Conservation (phyloP, 2,888 invertebrate genomes). For the Nymphalis polychloros region DNA sequence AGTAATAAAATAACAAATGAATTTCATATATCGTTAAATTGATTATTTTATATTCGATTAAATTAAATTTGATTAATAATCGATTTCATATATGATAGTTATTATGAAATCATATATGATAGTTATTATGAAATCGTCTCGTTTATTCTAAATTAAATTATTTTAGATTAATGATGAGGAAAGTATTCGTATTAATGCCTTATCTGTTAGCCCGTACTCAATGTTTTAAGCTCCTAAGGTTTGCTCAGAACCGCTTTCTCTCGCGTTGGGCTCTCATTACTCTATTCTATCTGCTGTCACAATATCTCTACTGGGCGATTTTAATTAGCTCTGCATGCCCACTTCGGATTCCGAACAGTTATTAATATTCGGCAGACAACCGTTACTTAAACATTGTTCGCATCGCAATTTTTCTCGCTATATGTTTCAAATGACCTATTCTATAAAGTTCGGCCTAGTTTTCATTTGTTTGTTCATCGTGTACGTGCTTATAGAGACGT, state of each 20-base stretch:
- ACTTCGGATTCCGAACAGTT: constrained; percentile 15
- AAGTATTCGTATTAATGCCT: neutral
- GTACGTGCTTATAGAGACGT: constrained; percentile 3
- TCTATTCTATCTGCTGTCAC: constrained; percentile 39
- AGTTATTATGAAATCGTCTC: neutral
- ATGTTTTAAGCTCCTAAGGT: constrained; percentile 21
- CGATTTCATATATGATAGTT: neutral
- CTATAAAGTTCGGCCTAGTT: constrained; percentile 14
- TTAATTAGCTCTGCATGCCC: constrained; percentile 39
- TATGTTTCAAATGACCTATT: constrained; percentile 26
- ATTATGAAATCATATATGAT: neutral
- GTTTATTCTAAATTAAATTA: neutral
- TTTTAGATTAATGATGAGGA: neutral
- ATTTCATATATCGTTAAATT: neutral
- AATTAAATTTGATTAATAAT: too few species aligned
- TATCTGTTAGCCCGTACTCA: constrained; percentile 17
- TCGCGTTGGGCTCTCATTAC: constrained; percentile 39
- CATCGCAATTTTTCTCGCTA: constrained; percentile 28
- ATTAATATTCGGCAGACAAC: constrained; percentile 32
- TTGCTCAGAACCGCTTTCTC: constrained; percentile 39
- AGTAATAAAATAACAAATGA: neutral
- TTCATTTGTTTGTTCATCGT: neutral
- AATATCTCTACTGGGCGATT: constrained; percentile 38
- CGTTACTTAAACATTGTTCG: constrained; percentile 36
- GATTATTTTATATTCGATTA: too few species aligned